Evolutionary conservation across 2,797 vertebrate species (phyloP).

Genomic region (Gallirallus australis): DNA sequence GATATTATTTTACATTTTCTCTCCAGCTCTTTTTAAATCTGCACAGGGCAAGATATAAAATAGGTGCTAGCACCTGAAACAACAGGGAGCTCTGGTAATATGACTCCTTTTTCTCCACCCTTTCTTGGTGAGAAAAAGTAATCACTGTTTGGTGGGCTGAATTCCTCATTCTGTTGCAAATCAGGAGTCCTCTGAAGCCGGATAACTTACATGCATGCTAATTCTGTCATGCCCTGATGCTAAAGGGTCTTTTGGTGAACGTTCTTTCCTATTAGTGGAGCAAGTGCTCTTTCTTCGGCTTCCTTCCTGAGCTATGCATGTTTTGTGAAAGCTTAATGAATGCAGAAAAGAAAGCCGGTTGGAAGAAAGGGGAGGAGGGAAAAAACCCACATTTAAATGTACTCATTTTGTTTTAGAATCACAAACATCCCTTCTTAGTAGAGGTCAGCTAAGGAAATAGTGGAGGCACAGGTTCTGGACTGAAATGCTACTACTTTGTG

Average conservation of each 20-base stretch:
- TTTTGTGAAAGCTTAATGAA: constrained; percentile 2
- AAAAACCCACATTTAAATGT: neutral
- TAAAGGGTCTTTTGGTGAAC: neutral
- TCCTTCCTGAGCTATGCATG: neutral
- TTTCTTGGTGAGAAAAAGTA: neutral
- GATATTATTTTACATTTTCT: neutral
- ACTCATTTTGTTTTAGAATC: neutral
- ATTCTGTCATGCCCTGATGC: neutral
- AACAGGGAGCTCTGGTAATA: neutral
- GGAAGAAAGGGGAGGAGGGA: neutral
- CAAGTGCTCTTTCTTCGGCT: neutral
- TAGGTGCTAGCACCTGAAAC: neutral
- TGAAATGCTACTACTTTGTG: neutral
- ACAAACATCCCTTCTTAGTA: neutral
- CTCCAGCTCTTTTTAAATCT: neutral
- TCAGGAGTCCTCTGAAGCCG: neutral
- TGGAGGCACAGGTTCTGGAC: neutral
- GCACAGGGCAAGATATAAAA: neutral
- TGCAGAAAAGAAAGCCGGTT: constrained; percentile 8
- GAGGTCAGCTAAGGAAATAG: constrained; percentile 1
- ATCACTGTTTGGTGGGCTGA: neutral
- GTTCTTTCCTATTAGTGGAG: neutral
- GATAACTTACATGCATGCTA: accelerated
- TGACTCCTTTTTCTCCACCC: neutral
- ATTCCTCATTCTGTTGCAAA: neutral